These are phyloP conservation scores for Coregonus suidteri DNA, from an alignment of 2,797 vertebrate species.

Conservation along the genomic window DNA sequence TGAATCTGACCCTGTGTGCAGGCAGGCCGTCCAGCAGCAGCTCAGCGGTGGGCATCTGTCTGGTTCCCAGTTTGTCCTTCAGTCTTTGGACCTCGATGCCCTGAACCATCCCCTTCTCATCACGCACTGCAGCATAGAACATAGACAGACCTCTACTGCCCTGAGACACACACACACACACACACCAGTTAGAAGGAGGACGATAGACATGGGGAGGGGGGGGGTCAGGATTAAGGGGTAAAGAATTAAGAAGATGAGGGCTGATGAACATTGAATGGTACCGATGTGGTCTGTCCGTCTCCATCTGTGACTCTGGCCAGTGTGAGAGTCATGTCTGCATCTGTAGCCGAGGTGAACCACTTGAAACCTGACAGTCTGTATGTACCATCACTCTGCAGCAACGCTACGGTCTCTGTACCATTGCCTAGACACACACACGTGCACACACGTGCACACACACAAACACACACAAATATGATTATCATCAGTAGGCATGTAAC, in stretches of 20 bases:
- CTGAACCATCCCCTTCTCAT: conserved; percentile 75
- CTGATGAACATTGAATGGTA: conserved; percentile 39
- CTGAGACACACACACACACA: conserved; percentile 48
- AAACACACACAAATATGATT: conserved; percentile 3
- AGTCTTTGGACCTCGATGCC: conserved; percentile 83
- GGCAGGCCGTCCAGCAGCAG: conserved; percentile 79
- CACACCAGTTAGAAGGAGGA: background rate
- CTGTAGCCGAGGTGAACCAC: conserved; percentile 89
- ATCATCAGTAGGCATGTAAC: background rate
- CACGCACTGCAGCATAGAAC: conserved; percentile 81
- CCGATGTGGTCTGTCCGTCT: conserved; percentile 69
- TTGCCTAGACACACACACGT: conserved; percentile 62
- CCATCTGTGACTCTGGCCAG: conserved; percentile 78
- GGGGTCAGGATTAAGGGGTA: background rate
- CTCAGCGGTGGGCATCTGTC: conserved; percentile 88
- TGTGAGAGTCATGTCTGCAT: conserved; percentile 83
- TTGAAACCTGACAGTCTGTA: conserved; percentile 85
- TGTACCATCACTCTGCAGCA: conserved; percentile 75
- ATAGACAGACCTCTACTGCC: conserved; percentile 82
- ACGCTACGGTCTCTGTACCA: conserved; percentile 83
- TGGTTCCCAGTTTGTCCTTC: conserved; percentile 87
- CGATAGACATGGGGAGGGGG: too few relatives aligned
- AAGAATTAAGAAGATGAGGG: background rate
- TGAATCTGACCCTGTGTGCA: conserved; percentile 74
- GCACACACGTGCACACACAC: conserved; percentile 5